A percentile compares a stretch with the other conserved stretches of the same genome.
phyloP scores from a whole-genome alignment of 2,113 vertebrate genomes.

The Burhinus oedicnemus region DNA sequence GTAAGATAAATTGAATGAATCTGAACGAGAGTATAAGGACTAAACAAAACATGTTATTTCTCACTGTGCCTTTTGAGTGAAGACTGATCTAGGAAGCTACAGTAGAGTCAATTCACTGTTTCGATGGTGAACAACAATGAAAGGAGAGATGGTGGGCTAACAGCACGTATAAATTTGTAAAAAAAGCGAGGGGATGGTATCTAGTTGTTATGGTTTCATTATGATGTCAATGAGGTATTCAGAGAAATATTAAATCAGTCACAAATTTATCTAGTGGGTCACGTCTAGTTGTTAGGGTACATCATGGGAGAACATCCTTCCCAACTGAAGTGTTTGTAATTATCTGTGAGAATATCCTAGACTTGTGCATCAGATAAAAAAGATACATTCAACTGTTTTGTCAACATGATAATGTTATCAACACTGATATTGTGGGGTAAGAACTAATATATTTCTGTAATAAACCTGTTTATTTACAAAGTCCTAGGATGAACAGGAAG shows the following conservation, averaged over 20 bases:
- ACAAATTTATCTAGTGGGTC: background rate
- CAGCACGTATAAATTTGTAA: background rate
- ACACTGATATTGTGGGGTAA: background rate
- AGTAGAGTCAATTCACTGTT: background rate
- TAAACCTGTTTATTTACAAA: background rate
- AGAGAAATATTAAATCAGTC: background rate
- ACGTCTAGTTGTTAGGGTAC: background rate
- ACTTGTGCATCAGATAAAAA: background rate
- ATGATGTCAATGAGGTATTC: background rate
- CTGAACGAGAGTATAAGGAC: background rate
- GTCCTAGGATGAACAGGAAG: background rate
- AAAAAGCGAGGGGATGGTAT: background rate
- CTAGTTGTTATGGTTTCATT: background rate
- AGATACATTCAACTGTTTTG: background rate
- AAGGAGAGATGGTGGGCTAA: background rate
- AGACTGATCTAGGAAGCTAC: background rate
- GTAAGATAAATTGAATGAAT: background rate
- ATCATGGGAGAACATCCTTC: background rate
- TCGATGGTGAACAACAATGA: background rate
- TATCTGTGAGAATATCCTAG: background rate
- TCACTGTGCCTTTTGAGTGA: background rate
- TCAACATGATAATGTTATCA: background rate
- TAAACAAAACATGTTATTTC: background rate
- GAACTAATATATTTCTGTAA: background rate
- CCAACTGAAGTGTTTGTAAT: background rate